phyloP scores from a whole-genome alignment of 2,888 invertebrate species.

The Brenthis daphne region DNA sequence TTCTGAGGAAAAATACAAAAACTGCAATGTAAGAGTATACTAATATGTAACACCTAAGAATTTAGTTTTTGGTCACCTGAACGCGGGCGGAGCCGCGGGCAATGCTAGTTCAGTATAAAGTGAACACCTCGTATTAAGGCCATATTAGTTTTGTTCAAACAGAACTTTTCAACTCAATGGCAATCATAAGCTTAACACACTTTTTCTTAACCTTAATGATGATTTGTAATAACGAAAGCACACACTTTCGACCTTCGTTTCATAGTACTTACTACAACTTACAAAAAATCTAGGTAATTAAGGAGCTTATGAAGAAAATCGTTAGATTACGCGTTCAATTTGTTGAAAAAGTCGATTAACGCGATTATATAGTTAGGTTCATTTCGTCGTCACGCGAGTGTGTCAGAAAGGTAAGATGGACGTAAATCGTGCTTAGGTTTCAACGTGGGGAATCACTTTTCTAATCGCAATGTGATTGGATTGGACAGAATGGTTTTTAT shows the following conservation, averaged over 20 bases:
- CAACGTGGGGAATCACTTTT: slow-evolving; percentile 66
- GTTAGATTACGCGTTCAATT: slow-evolving; percentile 31
- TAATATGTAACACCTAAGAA: too few relatives aligned
- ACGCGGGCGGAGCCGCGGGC: too few relatives aligned
- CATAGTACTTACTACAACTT: neutral
- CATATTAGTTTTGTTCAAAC: too few relatives aligned
- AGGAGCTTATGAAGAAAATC: slow-evolving; percentile 27
- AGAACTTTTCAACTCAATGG: too few relatives aligned
- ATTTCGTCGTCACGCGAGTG: slow-evolving; percentile 55
- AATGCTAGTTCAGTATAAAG: too few relatives aligned
- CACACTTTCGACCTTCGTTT: neutral
- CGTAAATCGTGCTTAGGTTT: slow-evolving; percentile 53
- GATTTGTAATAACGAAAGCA: too few relatives aligned
- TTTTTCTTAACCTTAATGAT: too few relatives aligned
- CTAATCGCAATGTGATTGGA: slow-evolving; percentile 45
- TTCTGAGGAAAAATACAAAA: too few relatives aligned
- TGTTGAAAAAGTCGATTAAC: slow-evolving; percentile 42
- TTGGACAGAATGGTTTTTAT: slow-evolving; percentile 10
- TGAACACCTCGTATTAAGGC: too few relatives aligned
- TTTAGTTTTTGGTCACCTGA: too few relatives aligned
- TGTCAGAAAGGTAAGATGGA: slow-evolving; percentile 50
- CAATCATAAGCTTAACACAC: too few relatives aligned
- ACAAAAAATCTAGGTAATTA: slow-evolving; percentile 29
- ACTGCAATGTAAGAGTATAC: too few relatives aligned
- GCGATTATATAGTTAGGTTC: slow-evolving; percentile 24